A percentile compares a stretch with the other conserved stretches of the same genome.
phyloP scores from a whole-genome alignment of 2,113 vertebrate species.

The Syngnathoides biaculeatus region DNA sequence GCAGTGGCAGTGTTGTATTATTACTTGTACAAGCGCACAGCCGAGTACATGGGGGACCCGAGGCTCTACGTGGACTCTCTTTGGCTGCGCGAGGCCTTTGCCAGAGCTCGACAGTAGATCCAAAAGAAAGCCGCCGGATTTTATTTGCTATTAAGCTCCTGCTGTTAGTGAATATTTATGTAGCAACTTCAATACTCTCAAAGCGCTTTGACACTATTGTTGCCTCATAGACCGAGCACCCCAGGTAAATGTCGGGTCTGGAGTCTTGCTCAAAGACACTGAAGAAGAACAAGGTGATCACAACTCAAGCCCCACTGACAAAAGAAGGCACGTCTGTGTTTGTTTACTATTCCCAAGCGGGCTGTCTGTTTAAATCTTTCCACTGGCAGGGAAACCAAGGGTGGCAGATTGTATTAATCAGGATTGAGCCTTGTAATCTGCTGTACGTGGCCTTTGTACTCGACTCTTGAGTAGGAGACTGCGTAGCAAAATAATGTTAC shows the following conservation, averaged over 20 bases:
- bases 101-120: constrained; percentile 78
- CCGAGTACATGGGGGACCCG: constrained; percentile 88
- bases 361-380: constrained; percentile 38
- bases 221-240: background rate
- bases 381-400: constrained; percentile 20
- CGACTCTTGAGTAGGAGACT: constrained; percentile 18
- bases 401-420: constrained; percentile 44
- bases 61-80: constrained; percentile 88
- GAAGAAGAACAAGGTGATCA: background rate
- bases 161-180: background rate
- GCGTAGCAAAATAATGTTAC: background rate
- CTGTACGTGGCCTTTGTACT: constrained; percentile 48
- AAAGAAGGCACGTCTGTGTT: background rate
- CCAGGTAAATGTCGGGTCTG: background rate
- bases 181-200: background rate
- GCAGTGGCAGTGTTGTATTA: constrained; percentile 89
- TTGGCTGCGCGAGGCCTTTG: constrained; percentile 90
- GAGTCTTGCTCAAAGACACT: background rate
- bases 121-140: background rate
- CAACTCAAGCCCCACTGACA: background rate
- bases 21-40: constrained; percentile 93
- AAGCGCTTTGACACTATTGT: background rate
- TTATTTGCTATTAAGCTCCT: background rate
- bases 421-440: constrained; percentile 48
- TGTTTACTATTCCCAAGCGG: constrained; percentile 12